These are phyloP conservation scores for Hippocampus barbouri DNA, from an alignment of 2,113 vertebrate genomes.

Conservation along the genomic window DNA sequence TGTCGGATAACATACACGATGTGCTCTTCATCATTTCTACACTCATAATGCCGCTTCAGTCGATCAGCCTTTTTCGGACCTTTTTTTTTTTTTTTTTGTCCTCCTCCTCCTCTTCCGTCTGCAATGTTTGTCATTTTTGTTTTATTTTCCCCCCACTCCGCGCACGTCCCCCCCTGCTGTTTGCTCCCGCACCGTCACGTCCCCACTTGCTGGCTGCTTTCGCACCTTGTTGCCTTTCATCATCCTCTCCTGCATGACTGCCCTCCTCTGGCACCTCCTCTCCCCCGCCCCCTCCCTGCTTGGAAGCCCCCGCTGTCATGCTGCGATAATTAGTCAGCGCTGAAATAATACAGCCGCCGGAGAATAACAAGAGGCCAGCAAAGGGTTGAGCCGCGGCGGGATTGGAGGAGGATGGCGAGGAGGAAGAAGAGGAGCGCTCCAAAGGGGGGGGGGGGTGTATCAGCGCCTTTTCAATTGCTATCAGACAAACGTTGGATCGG, in stretches of 20 bases:
- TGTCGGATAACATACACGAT: no score
- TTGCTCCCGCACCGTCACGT: slow-evolving; percentile 7
- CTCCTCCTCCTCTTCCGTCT: background rate
- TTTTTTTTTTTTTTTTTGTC: background rate
- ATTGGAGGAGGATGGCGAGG: slow-evolving; percentile 6
- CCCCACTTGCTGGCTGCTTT: slow-evolving; percentile 5
- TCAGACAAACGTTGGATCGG: slow-evolving; percentile 50
- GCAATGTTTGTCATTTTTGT: background rate
- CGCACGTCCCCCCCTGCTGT: background rate
- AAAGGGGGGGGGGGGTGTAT: slow-evolving; percentile 22
- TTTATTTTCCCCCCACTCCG: slow-evolving; percentile 6
- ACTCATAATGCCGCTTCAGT: background rate
- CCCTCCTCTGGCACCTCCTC: background rate
- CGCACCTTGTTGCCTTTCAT: slow-evolving; percentile 35
- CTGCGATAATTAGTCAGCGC: slow-evolving; percentile 66
- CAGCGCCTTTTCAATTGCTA: slow-evolving; percentile 53
- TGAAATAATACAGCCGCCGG: slow-evolving; percentile 65
- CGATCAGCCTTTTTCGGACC: no score
- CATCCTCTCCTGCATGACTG: slow-evolving; percentile 14
- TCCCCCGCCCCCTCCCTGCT: background rate
- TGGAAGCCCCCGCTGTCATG: slow-evolving; percentile 44
- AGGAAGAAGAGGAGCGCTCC: background rate
- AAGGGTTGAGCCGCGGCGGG: slow-evolving; percentile 53
- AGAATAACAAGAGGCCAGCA: slow-evolving; percentile 57
- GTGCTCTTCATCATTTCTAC: background rate